Evolutionary conservation across 2,888 invertebrate genomes (phyloP), one percentile per base, ranked within the genome.

Genomic region (Parnassius glacialis): DNA sequence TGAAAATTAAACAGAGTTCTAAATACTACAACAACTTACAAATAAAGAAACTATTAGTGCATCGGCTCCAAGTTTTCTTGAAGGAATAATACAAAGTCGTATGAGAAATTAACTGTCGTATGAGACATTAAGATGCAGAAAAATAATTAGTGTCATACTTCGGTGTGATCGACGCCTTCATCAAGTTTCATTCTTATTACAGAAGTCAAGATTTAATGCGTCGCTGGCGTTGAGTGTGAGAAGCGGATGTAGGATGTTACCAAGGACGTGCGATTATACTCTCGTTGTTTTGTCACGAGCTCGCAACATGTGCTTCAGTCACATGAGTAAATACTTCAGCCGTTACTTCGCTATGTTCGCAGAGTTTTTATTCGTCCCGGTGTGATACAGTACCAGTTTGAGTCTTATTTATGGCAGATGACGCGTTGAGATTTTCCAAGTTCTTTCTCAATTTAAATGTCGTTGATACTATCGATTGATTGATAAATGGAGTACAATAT

Each of bases 221-320:
- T 57, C 61, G 62, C 64, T 59, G 62, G 56, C 60, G 69, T 59
- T 69, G 73, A 76, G 78, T 87, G 90, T 90, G 90, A 82, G 90
- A 90, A 90, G 79, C 88, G 87, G 87, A 88, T 83, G 85, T 85
- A 74, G 89, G 88, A 89, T 87, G 86, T 78, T 69, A 72, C 74
- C 88, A 90, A 90, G 90, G 90, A 75, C 89, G 76, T 74, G 81
- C 80, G 83, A 83, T 83, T 80, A 79, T 76, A 70, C 68, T 76
- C 78, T 85, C 78, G 79, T 81, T 71, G 74, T 83, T 84, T 85
- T 87, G 85, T 84, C 81, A 60, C 64, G 62, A 56, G 70, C 71
- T 67, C 57, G 64, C 65, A 67, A 70, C 72, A 74, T 71, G 69
- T 72, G 73, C 65, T 56, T 57, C 53, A 57, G 59, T 66, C 68